Evolutionary conservation across 2,888 invertebrate genomes (phyloP).

Genomic region (Ecdyonurus torrentis): DNA sequence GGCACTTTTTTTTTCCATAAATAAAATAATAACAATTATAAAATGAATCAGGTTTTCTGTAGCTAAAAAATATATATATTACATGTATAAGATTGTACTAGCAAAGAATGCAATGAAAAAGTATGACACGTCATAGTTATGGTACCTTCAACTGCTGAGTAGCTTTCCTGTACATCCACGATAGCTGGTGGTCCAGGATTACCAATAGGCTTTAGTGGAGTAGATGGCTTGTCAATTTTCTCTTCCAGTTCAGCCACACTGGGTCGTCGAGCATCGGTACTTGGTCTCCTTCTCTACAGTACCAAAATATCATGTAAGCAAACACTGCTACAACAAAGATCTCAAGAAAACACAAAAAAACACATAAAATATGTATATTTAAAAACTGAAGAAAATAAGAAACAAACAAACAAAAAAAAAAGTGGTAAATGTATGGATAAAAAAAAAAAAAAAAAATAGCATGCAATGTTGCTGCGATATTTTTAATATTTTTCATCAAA

Average conservation of each 20-base stretch:
- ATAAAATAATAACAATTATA: no score
- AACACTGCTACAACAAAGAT: neutral
- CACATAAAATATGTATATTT: neutral
- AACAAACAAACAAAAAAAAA: neutral
- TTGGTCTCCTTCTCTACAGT: conserved; percentile 61
- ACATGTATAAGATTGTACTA: no score
- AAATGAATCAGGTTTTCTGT: no score
- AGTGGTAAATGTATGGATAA: no score
- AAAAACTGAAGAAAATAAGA: neutral
- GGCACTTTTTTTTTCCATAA: neutral
- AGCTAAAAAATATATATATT: no score
- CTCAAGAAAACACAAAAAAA: neutral
- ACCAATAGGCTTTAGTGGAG: conserved; percentile 66
- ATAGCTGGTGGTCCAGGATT: conserved; percentile 74
- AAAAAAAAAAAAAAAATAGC: no score
- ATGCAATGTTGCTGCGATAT: neutral
- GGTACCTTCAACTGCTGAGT: conserved; percentile 90
- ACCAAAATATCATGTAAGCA: conserved; percentile 1
- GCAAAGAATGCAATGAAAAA: no score
- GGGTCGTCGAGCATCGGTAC: conserved; percentile 76
- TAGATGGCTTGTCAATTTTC: conserved; percentile 77
- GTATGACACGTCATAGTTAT: no score
- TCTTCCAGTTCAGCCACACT: conserved; percentile 83
- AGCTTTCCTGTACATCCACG: conserved; percentile 85
- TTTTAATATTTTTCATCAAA: neutral